Evolutionary conservation across 2,797 vertebrate genomes (phyloP).

Genomic region (Rhinella marina): DNA sequence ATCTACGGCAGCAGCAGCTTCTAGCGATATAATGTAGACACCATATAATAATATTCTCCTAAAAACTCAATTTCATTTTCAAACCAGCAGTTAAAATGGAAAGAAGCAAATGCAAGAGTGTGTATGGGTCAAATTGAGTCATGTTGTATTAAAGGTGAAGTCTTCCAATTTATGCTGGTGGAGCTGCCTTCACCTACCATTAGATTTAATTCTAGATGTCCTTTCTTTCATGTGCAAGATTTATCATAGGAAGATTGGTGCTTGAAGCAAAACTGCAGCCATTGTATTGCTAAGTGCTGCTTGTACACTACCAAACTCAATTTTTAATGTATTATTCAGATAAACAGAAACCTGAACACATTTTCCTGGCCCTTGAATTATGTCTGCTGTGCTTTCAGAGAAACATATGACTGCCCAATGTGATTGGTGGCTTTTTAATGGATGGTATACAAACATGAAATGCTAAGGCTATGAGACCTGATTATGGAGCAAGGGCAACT

Average conservation of each 20-base stretch:
- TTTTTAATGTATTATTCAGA: conserved; percentile 74
- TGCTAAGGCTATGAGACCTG: not conserved
- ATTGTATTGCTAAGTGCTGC: conserved; percentile 67
- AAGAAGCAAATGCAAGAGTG: conserved; percentile 62
- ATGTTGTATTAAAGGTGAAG: conserved; percentile 62
- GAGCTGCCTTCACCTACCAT: conserved; percentile 61
- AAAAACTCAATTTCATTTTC: conserved; percentile 1
- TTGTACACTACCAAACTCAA: conserved; percentile 68
- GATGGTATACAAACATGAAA: not conserved
- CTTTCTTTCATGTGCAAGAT: conserved; percentile 67
- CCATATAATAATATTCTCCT: not conserved
- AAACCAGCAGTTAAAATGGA: conserved; percentile 64
- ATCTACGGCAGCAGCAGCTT: not conserved
- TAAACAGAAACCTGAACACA: not conserved
- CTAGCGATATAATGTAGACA: not conserved
- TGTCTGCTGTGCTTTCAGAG: not conserved
- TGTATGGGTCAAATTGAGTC: conserved; percentile 61
- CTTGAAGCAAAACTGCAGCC: conserved; percentile 72
- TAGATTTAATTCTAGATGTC: conserved; percentile 74
- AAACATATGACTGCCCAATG: conserved; percentile 14
- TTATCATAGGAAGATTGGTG: conserved; percentile 56
- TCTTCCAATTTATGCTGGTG: conserved; percentile 56
- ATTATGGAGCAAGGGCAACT: not conserved
- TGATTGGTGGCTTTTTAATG: not conserved
- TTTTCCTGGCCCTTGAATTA: conserved; percentile 30